A percentile compares a stretch with the other conserved stretches of the same genome.
Conservation (phyloP, 2,888 invertebrate genomes). For the Stictocephala bisonia region DNA sequence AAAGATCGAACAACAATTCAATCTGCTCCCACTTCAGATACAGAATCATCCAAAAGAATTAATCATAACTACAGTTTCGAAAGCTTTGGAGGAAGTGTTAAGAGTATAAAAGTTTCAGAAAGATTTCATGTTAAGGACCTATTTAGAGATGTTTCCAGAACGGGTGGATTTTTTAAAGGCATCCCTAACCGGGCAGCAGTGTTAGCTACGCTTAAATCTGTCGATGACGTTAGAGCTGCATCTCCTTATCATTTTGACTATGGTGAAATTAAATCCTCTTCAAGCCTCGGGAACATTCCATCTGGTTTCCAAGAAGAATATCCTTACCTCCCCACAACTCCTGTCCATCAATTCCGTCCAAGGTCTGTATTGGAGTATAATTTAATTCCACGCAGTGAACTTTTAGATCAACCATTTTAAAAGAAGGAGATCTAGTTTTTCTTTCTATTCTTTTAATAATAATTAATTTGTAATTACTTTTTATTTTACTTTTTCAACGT, state of each 20-base stretch:
- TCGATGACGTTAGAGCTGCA: constrained; percentile 40
- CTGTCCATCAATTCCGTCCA: constrained; percentile 39
- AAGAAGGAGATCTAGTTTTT: too few species aligned
- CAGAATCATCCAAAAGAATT: constrained; percentile 40
- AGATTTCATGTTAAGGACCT: constrained; percentile 46
- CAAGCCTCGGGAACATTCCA: constrained; percentile 44
- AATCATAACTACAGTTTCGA: constrained; percentile 22
- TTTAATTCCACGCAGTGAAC: constrained; percentile 38
- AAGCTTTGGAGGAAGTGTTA: constrained; percentile 45
- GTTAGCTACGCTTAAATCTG: constrained; percentile 44
- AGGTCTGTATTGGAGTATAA: constrained; percentile 38
- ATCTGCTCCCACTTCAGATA: constrained; percentile 47
- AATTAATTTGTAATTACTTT: too few species aligned
- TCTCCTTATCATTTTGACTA: constrained; percentile 33
- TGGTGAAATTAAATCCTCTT: constrained; percentile 4
- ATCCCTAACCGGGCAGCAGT: constrained; percentile 48
- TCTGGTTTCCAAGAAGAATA: constrained; percentile 47
- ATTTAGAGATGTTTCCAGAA: constrained; percentile 45
- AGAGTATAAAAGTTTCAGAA: constrained; percentile 41
- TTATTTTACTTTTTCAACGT: too few species aligned
- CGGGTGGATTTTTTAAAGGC: constrained; percentile 43
- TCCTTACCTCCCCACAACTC: constrained; percentile 49
- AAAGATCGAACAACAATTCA: constrained; percentile 37
- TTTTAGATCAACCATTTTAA: constrained; percentile 32
- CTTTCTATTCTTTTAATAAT: too few species aligned